These are phyloP conservation scores for Peribatodes rhomboidaria DNA, from an alignment of 2,888 invertebrate genomes.

Conservation along the genomic window DNA sequence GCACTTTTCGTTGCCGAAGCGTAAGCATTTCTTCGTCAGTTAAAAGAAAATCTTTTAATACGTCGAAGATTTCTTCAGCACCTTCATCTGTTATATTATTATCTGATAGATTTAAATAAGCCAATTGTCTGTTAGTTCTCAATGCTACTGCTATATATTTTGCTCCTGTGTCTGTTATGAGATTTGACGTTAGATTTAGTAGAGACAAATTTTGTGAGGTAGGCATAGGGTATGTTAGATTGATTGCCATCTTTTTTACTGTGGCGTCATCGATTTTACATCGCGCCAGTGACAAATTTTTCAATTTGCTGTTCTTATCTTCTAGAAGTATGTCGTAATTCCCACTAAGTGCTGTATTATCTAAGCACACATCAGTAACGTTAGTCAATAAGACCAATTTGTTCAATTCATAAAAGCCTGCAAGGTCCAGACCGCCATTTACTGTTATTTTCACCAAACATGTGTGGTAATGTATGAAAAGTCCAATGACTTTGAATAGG, in stretches of 20 bases:
- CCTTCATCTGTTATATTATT: conserved; percentile 25
- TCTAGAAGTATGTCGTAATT: conserved; percentile 21
- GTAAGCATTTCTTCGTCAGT: conserved; percentile 6
- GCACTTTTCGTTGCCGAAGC: background rate
- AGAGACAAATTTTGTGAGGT: conserved; percentile 6
- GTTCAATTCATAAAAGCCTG: conserved; percentile 7
- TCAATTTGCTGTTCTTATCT: background rate
- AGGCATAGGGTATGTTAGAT: conserved; percentile 1
- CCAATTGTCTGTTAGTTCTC: conserved; percentile 44
- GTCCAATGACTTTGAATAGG: conserved; percentile 58
- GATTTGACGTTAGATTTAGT: conserved; percentile 55
- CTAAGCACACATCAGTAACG: conserved; percentile 26
- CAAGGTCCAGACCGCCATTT: conserved; percentile 51
- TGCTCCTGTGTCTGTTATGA: conserved; percentile 64
- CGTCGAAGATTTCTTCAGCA: conserved; percentile 5
- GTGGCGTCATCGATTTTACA: conserved; percentile 19
- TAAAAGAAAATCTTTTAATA: conserved; percentile 8
- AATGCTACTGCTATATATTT: conserved; percentile 56
- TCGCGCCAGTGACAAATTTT: conserved; percentile 18
- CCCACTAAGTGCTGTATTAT: background rate
- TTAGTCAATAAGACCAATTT: background rate
- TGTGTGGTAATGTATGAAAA: conserved; percentile 58
- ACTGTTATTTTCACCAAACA: conserved; percentile 56
- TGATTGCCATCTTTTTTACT: conserved; percentile 2
- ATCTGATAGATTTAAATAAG: conserved; percentile 26